Base-by-base conservation (phyloP, 1,140 invertebrate species). In the Aporrectodea caliginosa region DNA sequence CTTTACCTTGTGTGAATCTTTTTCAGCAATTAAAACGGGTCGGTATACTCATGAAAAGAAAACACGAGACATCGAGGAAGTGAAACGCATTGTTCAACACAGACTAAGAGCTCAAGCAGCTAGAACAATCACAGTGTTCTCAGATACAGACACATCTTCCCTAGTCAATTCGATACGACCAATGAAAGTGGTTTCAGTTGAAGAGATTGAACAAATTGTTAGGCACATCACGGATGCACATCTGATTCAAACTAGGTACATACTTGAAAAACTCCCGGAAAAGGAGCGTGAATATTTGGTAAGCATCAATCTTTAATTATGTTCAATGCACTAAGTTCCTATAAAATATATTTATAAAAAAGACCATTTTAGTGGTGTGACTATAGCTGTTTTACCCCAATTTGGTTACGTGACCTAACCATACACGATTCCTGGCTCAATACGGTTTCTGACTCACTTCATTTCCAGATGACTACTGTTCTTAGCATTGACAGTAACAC, bases 221-320 rank as follows among this genome's bases (percentile, higher is more conserved):
- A 6, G 22, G 6, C 6, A 58, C 43, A 58, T 58, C 43, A 58
- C 43, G 43, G 43, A 58, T 6, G 43, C 43, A 22, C 43, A 58
- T 22, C 43, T 58, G 6, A 22, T 58, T 35, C 79, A 79, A 30
- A 74, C 76, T 0, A 76, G 77, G 22, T 71, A 82, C 12, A 71
- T 81, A 69, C 77, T 81, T 29, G 70, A 78, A 68, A 82, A 81
- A 31, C 31, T 81, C 2, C 35, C 69, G 29, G 69, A 79, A 35
- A 81, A 79, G 34, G 80, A 82, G 33, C 27, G 75, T n/a, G 80
- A 81, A 16, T 82, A 75, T 68, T 31, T 82, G 77, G 81, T 81
- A 78, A 82, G 58, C 29, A 1, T 29, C 70, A 27, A 12, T 12
- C 33, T 14, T 32, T 22, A n/a, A n/a, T n/a, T n/a, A n/a, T n/a